phyloP scores from a whole-genome alignment of 2,113 vertebrate species.

The Poeciliopsis occidentalis region DNA sequence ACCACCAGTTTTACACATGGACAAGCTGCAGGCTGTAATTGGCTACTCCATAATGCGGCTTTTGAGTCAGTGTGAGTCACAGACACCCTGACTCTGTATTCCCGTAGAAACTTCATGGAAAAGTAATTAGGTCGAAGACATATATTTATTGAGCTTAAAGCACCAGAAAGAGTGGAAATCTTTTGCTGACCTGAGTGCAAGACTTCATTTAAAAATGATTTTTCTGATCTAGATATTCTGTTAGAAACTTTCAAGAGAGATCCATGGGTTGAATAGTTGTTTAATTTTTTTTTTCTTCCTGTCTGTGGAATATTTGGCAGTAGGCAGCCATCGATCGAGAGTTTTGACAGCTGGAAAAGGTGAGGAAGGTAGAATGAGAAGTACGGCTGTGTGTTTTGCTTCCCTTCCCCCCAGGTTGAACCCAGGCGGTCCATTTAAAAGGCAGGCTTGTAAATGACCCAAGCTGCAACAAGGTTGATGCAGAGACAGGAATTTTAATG shows the following conservation, averaged over 20 bases:
- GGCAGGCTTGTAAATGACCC: constrained; percentile 30
- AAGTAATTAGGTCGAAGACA: background rate
- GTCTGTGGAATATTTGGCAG: constrained; percentile 2
- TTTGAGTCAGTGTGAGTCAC: background rate
- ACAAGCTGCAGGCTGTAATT: background rate
- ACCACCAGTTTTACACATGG: background rate
- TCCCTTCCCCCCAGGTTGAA: constrained; percentile 35
- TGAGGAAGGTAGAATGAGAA: constrained; percentile 15
- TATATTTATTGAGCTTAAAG: background rate
- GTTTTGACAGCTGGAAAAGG: constrained; percentile 64
- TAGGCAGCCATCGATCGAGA: constrained; percentile 10
- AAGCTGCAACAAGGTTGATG: constrained; percentile 5
- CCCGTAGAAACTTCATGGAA: background rate
- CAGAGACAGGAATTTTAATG: background rate
- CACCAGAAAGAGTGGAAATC: background rate
- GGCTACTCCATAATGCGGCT: background rate
- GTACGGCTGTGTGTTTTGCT: constrained; percentile 51
- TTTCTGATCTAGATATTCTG: background rate
- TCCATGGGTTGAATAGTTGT: background rate
- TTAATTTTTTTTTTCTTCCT: background rate
- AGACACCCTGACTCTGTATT: background rate
- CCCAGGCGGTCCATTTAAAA: constrained; percentile 11
- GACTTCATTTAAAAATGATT: background rate
- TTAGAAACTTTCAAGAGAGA: background rate
- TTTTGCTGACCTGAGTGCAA: background rate